Evolutionary conservation across 2,888 invertebrate genomes (phyloP), one percentile per base, ranked within the genome.

Genomic region (Amiota mariae): DNA sequence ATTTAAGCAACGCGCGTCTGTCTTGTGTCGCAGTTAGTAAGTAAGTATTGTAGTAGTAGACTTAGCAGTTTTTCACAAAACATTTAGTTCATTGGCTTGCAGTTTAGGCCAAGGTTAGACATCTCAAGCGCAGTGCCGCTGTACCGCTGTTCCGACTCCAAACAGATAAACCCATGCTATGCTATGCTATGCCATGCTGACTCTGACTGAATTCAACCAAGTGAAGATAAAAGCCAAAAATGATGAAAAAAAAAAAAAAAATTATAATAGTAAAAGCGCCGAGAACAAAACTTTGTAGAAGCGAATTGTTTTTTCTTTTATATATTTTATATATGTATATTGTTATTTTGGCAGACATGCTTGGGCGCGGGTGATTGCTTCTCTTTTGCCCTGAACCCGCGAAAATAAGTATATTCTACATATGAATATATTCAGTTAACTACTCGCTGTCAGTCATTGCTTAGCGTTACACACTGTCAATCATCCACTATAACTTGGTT

Each of bases 71-170:
- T 86, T 86, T 87, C 80, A 86, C 80, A 87, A 84, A 36, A 81
- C 82, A 84, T 87, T 84, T 83, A 82, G 86, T 85, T 86, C 87
- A 83, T 85, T 87, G 83, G 87, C 87, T 85, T 79, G 76, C 74
- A 82, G 88, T 88, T 87, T 88, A 81, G 87, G 87, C 88, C 87
- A 87, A 87, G 87, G 87, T 85, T 87, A 81, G 71, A 80, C 80
- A 85, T 82, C 84, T 79, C 78, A 76, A 84, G 78, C 83, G 78
- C 70, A 20, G 70, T 77, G 75, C 71, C 77, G 82, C 81, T 81
- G 80, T 36, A 36, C 6, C 36, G 2, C 36, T 24, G 24, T 24
- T 24, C 24, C 24, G 24, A 24, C 24, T 24, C 24, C 3, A 1
- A 2, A 3, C n/a, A n/a, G n/a, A n/a, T n/a, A 24, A 2, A 24